phyloP scores from a whole-genome alignment of 1,140 invertebrate species.

The Drosophila ogumai region DNA sequence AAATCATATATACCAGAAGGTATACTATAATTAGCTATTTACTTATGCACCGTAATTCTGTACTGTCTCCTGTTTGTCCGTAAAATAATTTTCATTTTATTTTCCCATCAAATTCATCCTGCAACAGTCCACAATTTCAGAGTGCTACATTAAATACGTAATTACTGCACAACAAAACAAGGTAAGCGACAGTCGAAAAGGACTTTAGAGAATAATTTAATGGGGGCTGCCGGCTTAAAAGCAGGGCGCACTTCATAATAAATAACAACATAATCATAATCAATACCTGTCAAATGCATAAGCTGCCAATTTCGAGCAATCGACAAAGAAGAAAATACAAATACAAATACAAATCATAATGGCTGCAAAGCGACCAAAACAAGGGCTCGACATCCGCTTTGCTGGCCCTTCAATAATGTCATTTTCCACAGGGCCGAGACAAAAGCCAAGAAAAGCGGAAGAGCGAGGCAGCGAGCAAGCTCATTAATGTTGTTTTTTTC shows the following conservation, averaged over 20 bases:
- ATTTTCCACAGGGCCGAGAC: conserved; percentile 31
- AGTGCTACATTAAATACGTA: neutral
- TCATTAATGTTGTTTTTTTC: conserved; percentile 60
- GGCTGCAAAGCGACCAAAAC: conserved; percentile 16
- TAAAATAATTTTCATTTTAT: neutral
- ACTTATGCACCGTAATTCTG: too few species aligned
- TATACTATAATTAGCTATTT: too few species aligned
- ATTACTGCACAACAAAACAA: neutral
- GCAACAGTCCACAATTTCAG: neutral
- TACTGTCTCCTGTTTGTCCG: too few species aligned
- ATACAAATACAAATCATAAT: conserved; percentile 38
- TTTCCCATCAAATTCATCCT: neutral
- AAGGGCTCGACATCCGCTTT: conserved; percentile 30
- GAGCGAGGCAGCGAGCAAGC: conserved; percentile 34
- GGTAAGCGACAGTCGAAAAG: neutral
- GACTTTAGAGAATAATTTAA: conserved; percentile 4
- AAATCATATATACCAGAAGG: too few species aligned
- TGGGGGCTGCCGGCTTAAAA: conserved; percentile 11
- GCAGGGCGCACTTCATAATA: conserved; percentile 10
- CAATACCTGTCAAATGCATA: conserved; percentile 63
- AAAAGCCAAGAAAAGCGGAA: conserved; percentile 36
- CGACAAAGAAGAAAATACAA: conserved; percentile 28
- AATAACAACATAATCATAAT: conserved; percentile 52
- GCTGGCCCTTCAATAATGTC: conserved; percentile 55
- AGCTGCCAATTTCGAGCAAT: conserved; percentile 44